These are phyloP conservation scores for Zaprionus lineosus DNA, from an alignment of 2,888 invertebrate genomes.

Conservation along the genomic window DNA sequence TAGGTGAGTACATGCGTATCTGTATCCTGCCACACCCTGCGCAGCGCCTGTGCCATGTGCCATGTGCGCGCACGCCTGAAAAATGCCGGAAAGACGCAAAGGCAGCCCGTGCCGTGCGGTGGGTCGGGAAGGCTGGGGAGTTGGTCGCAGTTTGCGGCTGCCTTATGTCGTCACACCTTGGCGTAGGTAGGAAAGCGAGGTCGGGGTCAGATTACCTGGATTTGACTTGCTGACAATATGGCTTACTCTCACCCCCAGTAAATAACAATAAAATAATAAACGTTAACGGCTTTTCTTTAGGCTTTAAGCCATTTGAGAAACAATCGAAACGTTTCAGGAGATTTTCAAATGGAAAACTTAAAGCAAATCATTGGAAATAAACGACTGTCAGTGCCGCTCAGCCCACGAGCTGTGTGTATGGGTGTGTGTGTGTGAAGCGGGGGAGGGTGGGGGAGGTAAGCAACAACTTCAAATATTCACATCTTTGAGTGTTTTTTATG, in stretches of 20 bases:
- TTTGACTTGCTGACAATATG: neutral
- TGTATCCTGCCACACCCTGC: slow-evolving; percentile 57
- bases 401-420: no score
- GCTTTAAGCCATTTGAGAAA: no score
- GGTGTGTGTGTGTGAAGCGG: no score
- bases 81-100: neutral
- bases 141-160: slow-evolving; percentile 19
- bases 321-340: no score
- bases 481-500: slow-evolving; percentile 2
- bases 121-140: neutral
- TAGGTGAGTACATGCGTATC: slow-evolving; percentile 32
- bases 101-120: no score
- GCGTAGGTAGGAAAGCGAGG: slow-evolving; percentile 18
- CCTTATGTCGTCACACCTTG: slow-evolving; percentile 35
- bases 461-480: slow-evolving; percentile 14
- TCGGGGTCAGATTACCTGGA: neutral
- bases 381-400: no score
- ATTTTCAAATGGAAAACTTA: no score
- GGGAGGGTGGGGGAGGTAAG: no score
- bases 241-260: neutral
- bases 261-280: neutral
- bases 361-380: no score
- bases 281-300: neutral
- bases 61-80: slow-evolving; percentile 29
- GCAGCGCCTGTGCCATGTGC: slow-evolving; percentile 35